phyloP scores from a whole-genome alignment of 2,797 vertebrate species.

The Meriones psammophilus region DNA sequence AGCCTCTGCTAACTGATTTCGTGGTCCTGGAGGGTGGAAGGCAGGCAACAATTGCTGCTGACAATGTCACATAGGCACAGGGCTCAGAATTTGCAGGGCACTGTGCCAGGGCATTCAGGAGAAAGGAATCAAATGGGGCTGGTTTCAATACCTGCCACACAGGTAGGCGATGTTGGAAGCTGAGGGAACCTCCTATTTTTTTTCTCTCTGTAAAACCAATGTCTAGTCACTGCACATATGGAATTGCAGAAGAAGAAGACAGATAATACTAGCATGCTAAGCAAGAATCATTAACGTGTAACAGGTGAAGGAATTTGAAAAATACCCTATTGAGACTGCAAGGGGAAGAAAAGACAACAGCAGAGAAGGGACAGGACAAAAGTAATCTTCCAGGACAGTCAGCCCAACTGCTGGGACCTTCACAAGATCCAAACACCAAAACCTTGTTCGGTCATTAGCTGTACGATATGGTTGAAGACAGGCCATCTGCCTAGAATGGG shows the following conservation, averaged over 20 bases:
- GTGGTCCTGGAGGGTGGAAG: not conserved
- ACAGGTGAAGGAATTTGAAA: not conserved
- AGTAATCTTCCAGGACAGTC: not conserved
- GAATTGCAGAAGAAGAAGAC: not conserved
- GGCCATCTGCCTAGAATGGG: fast-evolving
- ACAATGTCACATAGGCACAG: fast-evolving
- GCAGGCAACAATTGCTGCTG: fast-evolving
- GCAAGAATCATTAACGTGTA: fast-evolving
- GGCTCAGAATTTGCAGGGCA: no score
- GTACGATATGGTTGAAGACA: fast-evolving
- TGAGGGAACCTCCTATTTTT: not conserved
- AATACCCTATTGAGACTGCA: fast-evolving
- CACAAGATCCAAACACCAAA: not conserved
- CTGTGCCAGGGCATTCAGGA: fast-evolving
- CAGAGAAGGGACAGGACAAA: fast-evolving
- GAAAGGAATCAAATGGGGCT: not conserved
- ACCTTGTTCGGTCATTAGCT: fast-evolving
- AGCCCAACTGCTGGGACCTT: fast-evolving
- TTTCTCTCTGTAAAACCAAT: not conserved
- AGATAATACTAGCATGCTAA: not conserved
- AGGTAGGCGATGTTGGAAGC: not conserved
- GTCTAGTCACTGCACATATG: fast-evolving
- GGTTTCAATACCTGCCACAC: not conserved
- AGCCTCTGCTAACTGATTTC: not conserved
- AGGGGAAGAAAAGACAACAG: not conserved